Conservation (phyloP, 2,888 invertebrate genomes). For the Oscheius myriophilus region DNA sequence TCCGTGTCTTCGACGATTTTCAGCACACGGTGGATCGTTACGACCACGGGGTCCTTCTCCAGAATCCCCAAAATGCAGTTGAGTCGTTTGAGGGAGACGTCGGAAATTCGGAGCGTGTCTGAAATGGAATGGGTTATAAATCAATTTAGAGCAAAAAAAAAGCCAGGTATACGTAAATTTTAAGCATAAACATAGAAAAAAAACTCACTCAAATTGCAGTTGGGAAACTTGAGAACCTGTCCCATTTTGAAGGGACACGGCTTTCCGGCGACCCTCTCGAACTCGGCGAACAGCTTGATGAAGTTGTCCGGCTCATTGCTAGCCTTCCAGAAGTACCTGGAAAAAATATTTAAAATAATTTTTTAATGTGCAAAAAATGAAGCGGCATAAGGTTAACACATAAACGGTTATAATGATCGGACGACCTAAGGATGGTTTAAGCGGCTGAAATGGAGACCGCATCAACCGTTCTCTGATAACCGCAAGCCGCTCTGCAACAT, state of each 20-base stretch:
- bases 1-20: constrained; percentile 53
- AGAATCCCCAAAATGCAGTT: constrained; percentile 42
- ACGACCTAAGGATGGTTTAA: too few species aligned
- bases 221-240: constrained; percentile 66
- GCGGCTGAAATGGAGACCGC: too few species aligned
- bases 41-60: constrained; percentile 45
- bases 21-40: constrained; percentile 52
- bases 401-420: too few species aligned
- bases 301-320: constrained; percentile 38
- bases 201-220: constrained; percentile 56
- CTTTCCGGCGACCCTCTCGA: constrained; percentile 45
- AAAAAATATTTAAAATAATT: too few species aligned
- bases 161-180: too few species aligned
- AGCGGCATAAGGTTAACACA: too few species aligned
- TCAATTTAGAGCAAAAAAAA: too few species aligned
- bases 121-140: too few species aligned
- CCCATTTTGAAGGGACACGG: constrained; percentile 65
- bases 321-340: constrained; percentile 63
- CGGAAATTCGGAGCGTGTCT: constrained; percentile 65
- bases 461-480: too few species aligned
- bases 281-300: constrained; percentile 43
- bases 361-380: neutral
- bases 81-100: constrained; percentile 59
- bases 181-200: neutral
- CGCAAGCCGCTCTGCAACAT: too few species aligned